Evolutionary conservation across 2,888 invertebrate genomes (phyloP).

Genomic region (Endotricha flammealis): DNA sequence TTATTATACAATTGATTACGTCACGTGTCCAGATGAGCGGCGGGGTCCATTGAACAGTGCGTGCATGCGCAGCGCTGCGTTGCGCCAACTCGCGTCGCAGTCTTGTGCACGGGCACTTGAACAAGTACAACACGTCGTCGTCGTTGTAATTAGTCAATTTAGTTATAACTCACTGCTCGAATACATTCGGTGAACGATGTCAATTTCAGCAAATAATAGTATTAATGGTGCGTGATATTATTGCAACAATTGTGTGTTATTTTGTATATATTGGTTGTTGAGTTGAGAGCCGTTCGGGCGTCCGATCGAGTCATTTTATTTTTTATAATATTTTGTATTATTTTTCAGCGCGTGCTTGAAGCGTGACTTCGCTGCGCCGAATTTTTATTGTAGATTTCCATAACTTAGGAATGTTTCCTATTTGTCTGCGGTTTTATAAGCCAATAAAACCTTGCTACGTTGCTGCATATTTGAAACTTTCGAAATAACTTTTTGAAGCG

Average conservation of each 20-base stretch:
- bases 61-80: neutral
- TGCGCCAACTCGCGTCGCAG: neutral
- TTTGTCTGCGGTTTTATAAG: neutral
- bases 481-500: too few species aligned
- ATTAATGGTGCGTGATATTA: constrained; percentile 2
- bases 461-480: too few species aligned
- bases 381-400: neutral
- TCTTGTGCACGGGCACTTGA: neutral
- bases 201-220: constrained; percentile 4
- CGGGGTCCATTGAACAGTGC: neutral
- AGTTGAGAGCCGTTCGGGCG: neutral
- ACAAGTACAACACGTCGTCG: neutral
- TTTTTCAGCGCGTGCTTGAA: neutral
- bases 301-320: neutral
- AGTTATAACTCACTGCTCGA: neutral
- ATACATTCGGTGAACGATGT: constrained; percentile 1
- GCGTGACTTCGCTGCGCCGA: neutral
- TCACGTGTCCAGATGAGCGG: neutral
- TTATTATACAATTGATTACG: neutral
- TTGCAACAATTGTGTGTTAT: neutral
- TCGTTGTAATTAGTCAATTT: neutral
- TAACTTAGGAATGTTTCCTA: neutral
- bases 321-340: neutral
- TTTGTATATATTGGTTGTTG: constrained; percentile 3
- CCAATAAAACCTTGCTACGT: too few species aligned